Conservation (phyloP, 2,113 vertebrate species). For the Pangasianodon hypophthalmus region DNA sequence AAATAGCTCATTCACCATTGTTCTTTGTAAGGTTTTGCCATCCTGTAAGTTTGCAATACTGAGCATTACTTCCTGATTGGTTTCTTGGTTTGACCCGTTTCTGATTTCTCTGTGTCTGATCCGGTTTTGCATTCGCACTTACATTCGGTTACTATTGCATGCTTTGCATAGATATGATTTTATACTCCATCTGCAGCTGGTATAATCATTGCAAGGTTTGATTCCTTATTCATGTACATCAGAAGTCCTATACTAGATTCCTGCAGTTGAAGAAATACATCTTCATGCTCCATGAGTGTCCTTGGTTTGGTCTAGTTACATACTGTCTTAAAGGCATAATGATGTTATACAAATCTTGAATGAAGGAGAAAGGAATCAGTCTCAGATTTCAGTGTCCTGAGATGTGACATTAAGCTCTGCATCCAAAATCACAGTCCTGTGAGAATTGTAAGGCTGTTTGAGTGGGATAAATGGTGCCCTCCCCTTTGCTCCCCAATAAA, state of each 20-base stretch:
- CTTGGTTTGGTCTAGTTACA: background rate
- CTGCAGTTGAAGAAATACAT: background rate
- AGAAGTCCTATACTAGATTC: background rate
- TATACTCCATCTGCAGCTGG: background rate
- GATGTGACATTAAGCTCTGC: slow-evolving; percentile 47
- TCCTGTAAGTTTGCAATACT: background rate
- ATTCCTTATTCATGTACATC: background rate
- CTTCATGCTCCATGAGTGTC: background rate
- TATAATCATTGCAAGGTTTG: background rate
- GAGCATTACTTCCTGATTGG: background rate
- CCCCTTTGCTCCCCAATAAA: slow-evolving; percentile 48
- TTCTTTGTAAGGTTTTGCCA: background rate
- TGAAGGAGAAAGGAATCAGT: slow-evolving; percentile 34
- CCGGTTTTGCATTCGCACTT: background rate
- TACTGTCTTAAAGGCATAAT: background rate
- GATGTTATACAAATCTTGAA: background rate
- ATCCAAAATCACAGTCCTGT: slow-evolving; percentile 54
- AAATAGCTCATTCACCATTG: background rate
- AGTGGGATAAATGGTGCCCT: slow-evolving; percentile 60
- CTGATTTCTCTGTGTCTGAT: background rate
- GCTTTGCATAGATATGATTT: background rate
- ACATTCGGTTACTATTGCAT: background rate
- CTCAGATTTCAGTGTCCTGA: slow-evolving; percentile 52
- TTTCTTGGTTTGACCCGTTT: background rate
- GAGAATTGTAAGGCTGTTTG: slow-evolving; percentile 55